These are phyloP conservation scores for Stigmatopora nigra DNA, from an alignment of 2,113 vertebrate species.

Conservation along the genomic window DNA sequence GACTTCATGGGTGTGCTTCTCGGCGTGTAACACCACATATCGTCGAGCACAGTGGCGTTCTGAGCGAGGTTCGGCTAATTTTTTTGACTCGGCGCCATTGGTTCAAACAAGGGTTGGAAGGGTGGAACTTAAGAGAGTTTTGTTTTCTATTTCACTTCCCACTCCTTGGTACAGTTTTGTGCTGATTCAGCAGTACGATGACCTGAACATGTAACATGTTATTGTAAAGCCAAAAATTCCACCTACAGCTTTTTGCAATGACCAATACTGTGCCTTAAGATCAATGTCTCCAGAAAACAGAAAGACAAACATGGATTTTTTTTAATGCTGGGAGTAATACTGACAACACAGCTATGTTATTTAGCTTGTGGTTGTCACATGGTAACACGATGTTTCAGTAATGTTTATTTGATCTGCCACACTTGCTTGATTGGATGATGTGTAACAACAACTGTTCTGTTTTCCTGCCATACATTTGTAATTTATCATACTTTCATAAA, in stretches of 20 bases:
- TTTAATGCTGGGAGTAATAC: not conserved
- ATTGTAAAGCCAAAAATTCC: not conserved
- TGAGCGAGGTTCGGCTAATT: not conserved
- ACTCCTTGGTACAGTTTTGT: not conserved
- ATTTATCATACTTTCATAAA: slow-evolving; percentile 45
- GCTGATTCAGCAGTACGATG: not conserved
- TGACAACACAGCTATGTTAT: not conserved
- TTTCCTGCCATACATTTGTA: slow-evolving; percentile 40
- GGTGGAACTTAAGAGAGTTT: not conserved
- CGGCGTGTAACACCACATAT: slow-evolving; percentile 67
- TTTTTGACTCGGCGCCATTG: not conserved
- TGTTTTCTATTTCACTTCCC: not conserved
- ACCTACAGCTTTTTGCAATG: not conserved
- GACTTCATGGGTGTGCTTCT: slow-evolving; percentile 90
- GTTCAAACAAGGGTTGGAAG: not conserved
- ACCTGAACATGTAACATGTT: not conserved
- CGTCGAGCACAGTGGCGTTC: not conserved
- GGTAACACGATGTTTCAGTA: not conserved
- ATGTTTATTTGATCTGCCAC: slow-evolving; percentile 3
- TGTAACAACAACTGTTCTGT: slow-evolving; percentile 22
- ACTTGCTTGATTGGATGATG: slow-evolving; percentile 17
- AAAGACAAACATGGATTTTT: not conserved
- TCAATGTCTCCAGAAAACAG: not conserved
- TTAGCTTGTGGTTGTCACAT: not conserved
- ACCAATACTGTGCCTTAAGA: not conserved